These are phyloP conservation scores for Cyprinus carpio DNA, from an alignment of 2,113 vertebrate species.

Conservation along the genomic window DNA sequence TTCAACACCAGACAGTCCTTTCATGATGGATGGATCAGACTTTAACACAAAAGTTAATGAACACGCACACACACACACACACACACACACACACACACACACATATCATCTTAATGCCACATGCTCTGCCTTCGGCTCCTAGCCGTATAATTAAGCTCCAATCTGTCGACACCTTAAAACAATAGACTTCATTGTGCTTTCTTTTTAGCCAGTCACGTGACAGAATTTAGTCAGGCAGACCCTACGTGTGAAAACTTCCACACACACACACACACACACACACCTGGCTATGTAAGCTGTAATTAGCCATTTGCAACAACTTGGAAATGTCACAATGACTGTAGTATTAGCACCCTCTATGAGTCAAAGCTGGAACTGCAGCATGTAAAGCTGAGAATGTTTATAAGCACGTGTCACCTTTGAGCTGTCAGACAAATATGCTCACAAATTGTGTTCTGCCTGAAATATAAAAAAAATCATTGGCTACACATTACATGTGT, in stretches of 20 bases:
- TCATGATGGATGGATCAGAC: neutral
- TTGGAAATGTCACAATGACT: neutral
- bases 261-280: constrained; percentile 3
- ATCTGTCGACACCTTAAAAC: constrained; percentile 30
- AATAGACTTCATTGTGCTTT: constrained; percentile 17
- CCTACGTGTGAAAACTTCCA: neutral
- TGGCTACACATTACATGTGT: neutral
- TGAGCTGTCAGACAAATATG: neutral
- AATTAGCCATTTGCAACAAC: neutral
- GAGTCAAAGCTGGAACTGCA: constrained; percentile 24
- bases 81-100: constrained; percentile 7
- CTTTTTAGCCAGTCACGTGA: constrained; percentile 25
- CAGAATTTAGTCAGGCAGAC: constrained; percentile 8
- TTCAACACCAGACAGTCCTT: neutral
- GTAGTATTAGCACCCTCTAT: constrained; percentile 36
- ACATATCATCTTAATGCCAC: constrained; percentile 20
- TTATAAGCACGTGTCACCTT: neutral
- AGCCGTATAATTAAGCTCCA: constrained; percentile 38
- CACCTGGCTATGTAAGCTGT: neutral
- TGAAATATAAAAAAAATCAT: neutral
- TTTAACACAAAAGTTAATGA: neutral
- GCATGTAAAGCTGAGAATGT: neutral
- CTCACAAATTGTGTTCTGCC: neutral
- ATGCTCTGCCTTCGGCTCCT: neutral
- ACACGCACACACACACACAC: neutral